These are phyloP conservation scores for Anabas testudineus DNA, from an alignment of 2,797 vertebrate species.

Conservation along the genomic window DNA sequence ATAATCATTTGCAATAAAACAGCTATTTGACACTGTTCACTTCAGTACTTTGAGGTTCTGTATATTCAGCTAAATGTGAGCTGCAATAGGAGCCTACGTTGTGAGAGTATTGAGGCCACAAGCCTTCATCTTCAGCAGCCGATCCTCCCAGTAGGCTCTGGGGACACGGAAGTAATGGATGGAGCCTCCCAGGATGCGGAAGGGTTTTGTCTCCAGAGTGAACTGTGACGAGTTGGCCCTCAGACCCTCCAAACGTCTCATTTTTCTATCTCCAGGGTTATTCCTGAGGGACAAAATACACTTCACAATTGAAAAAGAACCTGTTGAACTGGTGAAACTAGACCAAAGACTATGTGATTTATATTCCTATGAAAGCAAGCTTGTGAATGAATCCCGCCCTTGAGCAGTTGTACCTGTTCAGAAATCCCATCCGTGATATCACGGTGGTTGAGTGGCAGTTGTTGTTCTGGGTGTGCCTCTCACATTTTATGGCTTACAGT, in stretches of 20 bases:
- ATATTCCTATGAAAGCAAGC: neutral
- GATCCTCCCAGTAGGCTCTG: conserved; percentile 89
- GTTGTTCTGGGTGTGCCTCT: neutral
- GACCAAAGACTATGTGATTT: neutral
- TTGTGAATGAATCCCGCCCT: neutral
- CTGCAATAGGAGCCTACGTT: conserved; percentile 82
- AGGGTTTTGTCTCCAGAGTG: conserved; percentile 84
- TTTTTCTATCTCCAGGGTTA: conserved; percentile 60
- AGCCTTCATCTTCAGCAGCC: conserved; percentile 92
- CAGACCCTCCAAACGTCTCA: conserved; percentile 82
- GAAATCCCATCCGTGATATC: neutral
- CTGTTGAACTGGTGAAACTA: neutral
- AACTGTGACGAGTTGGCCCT: conserved; percentile 83
- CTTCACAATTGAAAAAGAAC: neutral
- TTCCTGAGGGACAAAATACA: conserved; percentile 38
- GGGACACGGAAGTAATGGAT: conserved; percentile 94
- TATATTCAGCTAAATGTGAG: neutral
- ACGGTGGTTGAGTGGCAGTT: neutral
- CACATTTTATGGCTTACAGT: neutral
- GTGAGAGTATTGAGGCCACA: conserved; percentile 94
- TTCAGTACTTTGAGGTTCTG: neutral
- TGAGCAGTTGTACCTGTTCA: neutral
- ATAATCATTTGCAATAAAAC: neutral
- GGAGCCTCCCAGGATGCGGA: conserved; percentile 91
- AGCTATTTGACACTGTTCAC: neutral